These are phyloP conservation scores for Amblyraja radiata DNA, from an alignment of 2,797 vertebrate genomes.

Conservation along the genomic window DNA sequence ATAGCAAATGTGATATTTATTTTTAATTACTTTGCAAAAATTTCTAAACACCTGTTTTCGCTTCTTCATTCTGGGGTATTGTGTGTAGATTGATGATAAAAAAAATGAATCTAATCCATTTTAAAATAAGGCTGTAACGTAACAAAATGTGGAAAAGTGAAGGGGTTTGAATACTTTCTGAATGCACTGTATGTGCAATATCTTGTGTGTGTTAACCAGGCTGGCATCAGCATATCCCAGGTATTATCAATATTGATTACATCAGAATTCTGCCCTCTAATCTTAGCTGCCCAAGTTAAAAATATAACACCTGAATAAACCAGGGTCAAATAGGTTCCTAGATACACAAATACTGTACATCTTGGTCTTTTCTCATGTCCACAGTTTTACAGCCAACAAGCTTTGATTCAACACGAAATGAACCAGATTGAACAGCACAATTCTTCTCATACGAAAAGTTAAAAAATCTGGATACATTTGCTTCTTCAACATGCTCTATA, in stretches of 20 bases:
- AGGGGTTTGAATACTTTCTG: too few relatives aligned
- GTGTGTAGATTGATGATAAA: too few relatives aligned
- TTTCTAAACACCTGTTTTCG: too few relatives aligned
- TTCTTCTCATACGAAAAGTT: not conserved
- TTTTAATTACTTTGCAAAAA: too few relatives aligned
- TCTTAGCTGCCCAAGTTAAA: not conserved
- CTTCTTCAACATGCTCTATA: not conserved
- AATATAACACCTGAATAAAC: not conserved
- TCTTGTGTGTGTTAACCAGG: not conserved
- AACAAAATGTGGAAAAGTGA: too few relatives aligned
- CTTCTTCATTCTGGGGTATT: too few relatives aligned
- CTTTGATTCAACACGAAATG: not conserved
- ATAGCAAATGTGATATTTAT: too few relatives aligned
- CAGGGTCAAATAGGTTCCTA: too few relatives aligned
- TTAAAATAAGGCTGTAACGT: too few relatives aligned
- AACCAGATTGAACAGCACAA: not conserved
- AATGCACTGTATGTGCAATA: not conserved
- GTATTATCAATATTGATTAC: not conserved
- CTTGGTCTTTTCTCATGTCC: not conserved
- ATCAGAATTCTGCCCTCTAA: not conserved
- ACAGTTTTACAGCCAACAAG: not conserved
- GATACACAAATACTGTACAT: not conserved
- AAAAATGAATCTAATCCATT: too few relatives aligned
- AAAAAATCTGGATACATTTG: not conserved
- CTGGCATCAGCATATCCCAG: not conserved